Percentiles rank a stretch among this genome's conserved stretches.
phyloP scores from a whole-genome alignment of 2,888 invertebrate genomes.

The Sinhomidia bicolor region DNA sequence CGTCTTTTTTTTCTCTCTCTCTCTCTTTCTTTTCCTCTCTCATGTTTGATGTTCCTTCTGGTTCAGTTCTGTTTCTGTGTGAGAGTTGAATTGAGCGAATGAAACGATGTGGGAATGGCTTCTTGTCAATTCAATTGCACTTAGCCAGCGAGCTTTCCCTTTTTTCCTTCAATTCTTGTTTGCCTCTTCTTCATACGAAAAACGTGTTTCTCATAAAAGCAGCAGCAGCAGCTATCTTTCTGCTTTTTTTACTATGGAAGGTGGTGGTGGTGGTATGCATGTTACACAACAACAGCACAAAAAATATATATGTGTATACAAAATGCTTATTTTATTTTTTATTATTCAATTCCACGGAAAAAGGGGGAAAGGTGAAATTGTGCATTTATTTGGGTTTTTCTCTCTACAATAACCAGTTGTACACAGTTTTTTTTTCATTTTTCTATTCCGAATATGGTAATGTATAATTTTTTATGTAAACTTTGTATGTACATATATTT shows the following conservation, averaged over 20 bases:
- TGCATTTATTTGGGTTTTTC: neutral
- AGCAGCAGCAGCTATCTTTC: too few species aligned
- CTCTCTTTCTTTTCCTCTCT: conserved; percentile 41
- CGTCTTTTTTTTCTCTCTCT: conserved; percentile 27
- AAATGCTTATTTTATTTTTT: conserved; percentile 14
- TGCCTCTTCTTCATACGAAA: neutral
- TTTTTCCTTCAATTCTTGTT: conserved; percentile 46
- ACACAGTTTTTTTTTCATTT: too few species aligned
- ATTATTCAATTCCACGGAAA: neutral
- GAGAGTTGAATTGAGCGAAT: conserved; percentile 57
- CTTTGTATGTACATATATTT: neutral
- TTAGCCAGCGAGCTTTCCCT: too few species aligned
- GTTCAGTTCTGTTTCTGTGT: neutral
- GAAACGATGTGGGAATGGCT: conserved; percentile 70
- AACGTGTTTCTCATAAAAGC: neutral
- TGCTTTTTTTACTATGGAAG: too few species aligned
- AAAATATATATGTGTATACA: neutral
- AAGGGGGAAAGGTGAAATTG: conserved; percentile 2
- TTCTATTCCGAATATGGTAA: too few species aligned
- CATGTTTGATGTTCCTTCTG: conserved; percentile 56
- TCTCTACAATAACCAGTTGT: too few species aligned
- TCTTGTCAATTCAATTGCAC: conserved; percentile 72
- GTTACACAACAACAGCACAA: neutral
- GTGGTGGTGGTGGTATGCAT: neutral
- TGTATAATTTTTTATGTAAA: too few species aligned